A percentile compares a stretch with the other conserved stretches of the same genome.
These are phyloP conservation scores for Tolypeutes matacus DNA, from an alignment of 2,797 vertebrate genomes.

Conservation along the genomic window DNA sequence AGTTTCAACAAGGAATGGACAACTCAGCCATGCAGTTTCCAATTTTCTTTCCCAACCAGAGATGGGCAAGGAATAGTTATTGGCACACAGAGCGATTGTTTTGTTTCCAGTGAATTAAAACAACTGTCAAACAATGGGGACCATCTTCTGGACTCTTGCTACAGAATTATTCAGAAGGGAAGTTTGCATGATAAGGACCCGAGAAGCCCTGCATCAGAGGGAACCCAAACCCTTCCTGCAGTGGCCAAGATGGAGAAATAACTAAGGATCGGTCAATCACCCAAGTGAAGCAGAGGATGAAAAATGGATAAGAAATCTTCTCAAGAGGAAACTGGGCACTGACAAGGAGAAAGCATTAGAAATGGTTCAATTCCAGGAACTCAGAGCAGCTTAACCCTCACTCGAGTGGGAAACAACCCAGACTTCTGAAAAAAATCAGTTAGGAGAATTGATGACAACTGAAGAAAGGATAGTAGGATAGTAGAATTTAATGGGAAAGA, in stretches of 20 bases:
- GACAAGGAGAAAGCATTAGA: slow-evolving; percentile 49
- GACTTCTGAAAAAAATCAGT: background rate
- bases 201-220: slow-evolving; percentile 69
- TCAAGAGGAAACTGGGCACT: slow-evolving; percentile 59
- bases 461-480: background rate
- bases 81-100: slow-evolving; percentile 42
- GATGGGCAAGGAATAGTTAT: slow-evolving; percentile 31
- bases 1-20: background rate
- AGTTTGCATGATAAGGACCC: slow-evolving; percentile 68
- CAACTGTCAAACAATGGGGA: slow-evolving; percentile 73
- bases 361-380: background rate
- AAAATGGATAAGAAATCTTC: slow-evolving; percentile 79
- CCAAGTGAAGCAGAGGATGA: slow-evolving; percentile 71
- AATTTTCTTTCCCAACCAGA: slow-evolving; percentile 68
- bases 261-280: slow-evolving; percentile 78
- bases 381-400: background rate
- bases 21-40: background rate
- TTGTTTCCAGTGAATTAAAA: slow-evolving; percentile 78
- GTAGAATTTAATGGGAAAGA: background rate
- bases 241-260: slow-evolving; percentile 71
- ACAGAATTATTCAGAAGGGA: slow-evolving; percentile 77
- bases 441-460: background rate
- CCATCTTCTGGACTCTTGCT: slow-evolving; percentile 58
- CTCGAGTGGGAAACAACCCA: background rate
- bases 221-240: slow-evolving; percentile 75